A percentile compares a stretch with the other conserved stretches of the same genome.
Conservation (phyloP, 2,888 invertebrate species). For the Tiphia femorata region DNA sequence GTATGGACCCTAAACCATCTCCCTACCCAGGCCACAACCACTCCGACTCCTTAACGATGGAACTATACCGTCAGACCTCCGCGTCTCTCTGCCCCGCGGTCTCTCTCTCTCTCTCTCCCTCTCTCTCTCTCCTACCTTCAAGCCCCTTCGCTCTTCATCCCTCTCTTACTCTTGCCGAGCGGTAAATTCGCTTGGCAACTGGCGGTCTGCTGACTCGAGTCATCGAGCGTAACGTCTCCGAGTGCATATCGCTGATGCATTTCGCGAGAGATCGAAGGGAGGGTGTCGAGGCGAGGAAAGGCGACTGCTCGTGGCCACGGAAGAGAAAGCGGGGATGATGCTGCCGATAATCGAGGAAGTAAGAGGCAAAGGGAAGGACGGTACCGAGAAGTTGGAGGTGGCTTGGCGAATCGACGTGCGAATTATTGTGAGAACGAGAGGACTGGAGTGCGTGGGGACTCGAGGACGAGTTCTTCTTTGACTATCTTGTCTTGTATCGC, state of each 20-base stretch:
- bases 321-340: too few species aligned
- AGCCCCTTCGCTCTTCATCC: conserved; percentile 16
- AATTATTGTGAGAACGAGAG: too few species aligned
- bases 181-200: conserved; percentile 62
- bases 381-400: too few species aligned
- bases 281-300: too few species aligned
- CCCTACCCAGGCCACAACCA: conserved; percentile 49
- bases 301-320: too few species aligned
- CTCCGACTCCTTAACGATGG: conserved; percentile 55
- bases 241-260: too few species aligned
- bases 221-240: conserved; percentile 33
- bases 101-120: conserved; percentile 25
- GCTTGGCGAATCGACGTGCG: too few species aligned
- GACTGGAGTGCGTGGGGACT: too few species aligned
- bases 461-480: too few species aligned
- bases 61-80: conserved; percentile 47
- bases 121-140: conserved; percentile 23
- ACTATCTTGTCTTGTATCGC: too few species aligned
- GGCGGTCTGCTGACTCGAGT: conserved; percentile 56
- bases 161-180: conserved; percentile 41
- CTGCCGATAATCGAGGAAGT: too few species aligned
- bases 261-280: conserved; percentile 8
- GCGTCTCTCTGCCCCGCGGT: conserved; percentile 6
- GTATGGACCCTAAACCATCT: conserved; percentile 57
- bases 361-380: too few species aligned